Evolutionary conservation across 2,888 invertebrate species (phyloP), one percentile per base, ranked within the genome.

Genomic region (Lasioglossum figueresi): DNA sequence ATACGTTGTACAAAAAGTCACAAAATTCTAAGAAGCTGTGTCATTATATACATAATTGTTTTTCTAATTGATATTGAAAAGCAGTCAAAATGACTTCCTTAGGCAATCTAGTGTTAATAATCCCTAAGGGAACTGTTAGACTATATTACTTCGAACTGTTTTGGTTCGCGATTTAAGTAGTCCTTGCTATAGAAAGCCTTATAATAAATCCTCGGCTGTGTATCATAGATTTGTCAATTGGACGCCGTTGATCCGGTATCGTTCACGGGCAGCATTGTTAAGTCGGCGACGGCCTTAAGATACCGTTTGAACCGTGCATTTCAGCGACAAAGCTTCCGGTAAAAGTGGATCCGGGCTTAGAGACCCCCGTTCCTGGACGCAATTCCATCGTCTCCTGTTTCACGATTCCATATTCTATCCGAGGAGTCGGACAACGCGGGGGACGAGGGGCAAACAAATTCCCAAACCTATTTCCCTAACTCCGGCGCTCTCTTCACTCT

Each of bases 381-480:
- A 93, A 92, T 93, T 93, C 92, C 92, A 91, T 90, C 91, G 90
- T 89, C 92, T 92, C 56, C 75, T 56, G 79, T 88, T 90, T 80
- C 82, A 70, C 90, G 88, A 94, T 94, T 94, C 92, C 89, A 94
- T 94, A 94, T 94, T 94, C 94, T 87, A 91, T 76, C 85, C 92
- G 91, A 91, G 91, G 85, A 90, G 84, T 89, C 70, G 70, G 70
- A 70, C 70, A 40, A 70, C n/a, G n/a, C 40, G 70, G 70, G n/a
- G 90, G 79, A 76, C 85, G 81, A 80, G 74, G 84, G 85, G 83
- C 93, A 94, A 95, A 95, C 94, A 95, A 95, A 93, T 95, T 95
- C 93, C 91, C 92, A 91, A 94, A 94, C 94, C 94, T 93, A 95
- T 95, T 95, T 95, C 94, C 95, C 93, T 93, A 93, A 93, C 94